Base-by-base conservation (phyloP, 2,888 invertebrate species). In the Morpho deidamia region DNA sequence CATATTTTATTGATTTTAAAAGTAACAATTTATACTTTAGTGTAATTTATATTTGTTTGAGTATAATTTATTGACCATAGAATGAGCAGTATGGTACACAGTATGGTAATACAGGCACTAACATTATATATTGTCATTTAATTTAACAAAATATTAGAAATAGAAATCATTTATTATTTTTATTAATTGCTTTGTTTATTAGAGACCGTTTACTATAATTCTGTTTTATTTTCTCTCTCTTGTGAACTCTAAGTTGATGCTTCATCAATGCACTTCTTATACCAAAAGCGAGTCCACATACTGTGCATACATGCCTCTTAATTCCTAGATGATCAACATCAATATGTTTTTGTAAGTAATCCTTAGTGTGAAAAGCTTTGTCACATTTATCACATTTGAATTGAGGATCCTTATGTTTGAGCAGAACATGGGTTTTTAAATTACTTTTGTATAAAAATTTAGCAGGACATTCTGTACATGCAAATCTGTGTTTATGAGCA, bases 301-400 rank as follows among this genome's bases (percentile, higher is more conserved):
- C 59, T 12, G 74, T 70, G 23, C 78, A 78, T 4, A 75, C 68
- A 68, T 78, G 74, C 44, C 72, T 75, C 55, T 71, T 75, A 4
- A 77, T 71, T n/a, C 78, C 78, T 8, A 76, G 68, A 57, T 79
- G 78, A 59, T 76, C 75, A 23, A 70, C 75, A 51, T 79, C 74
- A 51, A 67, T 63, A 60, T 79, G 78, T 11, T 68, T 63, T 48
- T 72, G 65, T 14, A 77, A 58, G 47, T 65, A 63, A 14, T 71
- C 45, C 60, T 74, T 71, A 7, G 73, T 72, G 55, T 77, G 74
- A 56, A 78, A 79, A 11, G 68, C 71, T 56, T 70, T 64, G 49
- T 72, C 72, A 56, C 78, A 79, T 7, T 67, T 58, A 47, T 76
- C 70, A 69, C 78, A 79, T 55, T 72, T 72, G 34, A 67, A 69